Evolutionary conservation across 2,888 invertebrate species (phyloP), one percentile per base, ranked within the genome.

Genomic region (Mactromeris polynyma): DNA sequence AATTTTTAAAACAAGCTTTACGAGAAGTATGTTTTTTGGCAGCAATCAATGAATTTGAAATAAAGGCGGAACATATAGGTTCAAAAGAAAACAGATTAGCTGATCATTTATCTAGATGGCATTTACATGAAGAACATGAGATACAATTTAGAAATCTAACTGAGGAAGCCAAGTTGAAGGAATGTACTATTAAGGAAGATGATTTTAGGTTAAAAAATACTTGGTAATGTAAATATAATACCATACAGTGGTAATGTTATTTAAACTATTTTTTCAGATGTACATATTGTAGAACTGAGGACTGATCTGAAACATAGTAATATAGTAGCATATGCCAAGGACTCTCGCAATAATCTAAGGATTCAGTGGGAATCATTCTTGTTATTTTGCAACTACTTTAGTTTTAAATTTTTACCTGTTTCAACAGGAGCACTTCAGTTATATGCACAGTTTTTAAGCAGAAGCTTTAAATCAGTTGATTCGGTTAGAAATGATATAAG

Each of bases 21-120:
- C 79, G 89, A 40, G 89, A 90, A 81, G 82, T 90, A 14, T 88
- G 86, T 89, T 89, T 82, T 80, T 17, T 87, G 4, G 54, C 86
- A 33, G 36, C 86, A n/a, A 19, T 73, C 1, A 19, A 80, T 73
- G 87, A 88, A 46, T 88, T 88, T 84, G 89, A 89, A 80, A 42
- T 82, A 21, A 78, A 77, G 33, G 73, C 89, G 0, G 11, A 46
- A 17, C 86, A 40, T 40, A 7, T 40, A 40, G 11, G 40, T 40
- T 40, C 4, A 7, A 11, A 40, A 40, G 40, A 40, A 40, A 40
- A 40, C 11, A 40, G 40, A 40, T 4, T 40, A 40, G 40, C 40
- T 7, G 40, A 40, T 11, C 40, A 40, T 40, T 11, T 40, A 40
- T 40, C 40, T 40, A 40, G 40, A 40, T 40, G 40, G 40, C 40